Conservation (phyloP, 1,140 invertebrate species). For the Odontomachus brunneus region DNA sequence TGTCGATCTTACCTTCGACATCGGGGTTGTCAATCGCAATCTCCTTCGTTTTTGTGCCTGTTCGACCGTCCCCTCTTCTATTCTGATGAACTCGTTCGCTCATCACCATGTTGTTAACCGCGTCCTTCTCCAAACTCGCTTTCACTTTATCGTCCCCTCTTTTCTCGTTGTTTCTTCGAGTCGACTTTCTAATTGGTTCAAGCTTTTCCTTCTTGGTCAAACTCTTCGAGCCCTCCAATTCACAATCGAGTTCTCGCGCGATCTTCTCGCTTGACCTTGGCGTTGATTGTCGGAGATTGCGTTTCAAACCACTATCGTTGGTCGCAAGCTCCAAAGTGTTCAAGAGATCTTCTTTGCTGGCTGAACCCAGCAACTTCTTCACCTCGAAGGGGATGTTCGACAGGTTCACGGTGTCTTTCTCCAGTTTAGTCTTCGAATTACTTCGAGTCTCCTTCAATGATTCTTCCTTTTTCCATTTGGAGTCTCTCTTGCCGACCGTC, state of each 20-base stretch:
- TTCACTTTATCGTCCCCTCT: constrained; percentile 63
- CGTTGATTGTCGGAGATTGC: constrained; percentile 50
- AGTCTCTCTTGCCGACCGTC: constrained; percentile 11
- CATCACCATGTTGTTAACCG: neutral
- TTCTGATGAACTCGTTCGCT: constrained; percentile 22
- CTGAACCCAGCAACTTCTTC: constrained; percentile 68
- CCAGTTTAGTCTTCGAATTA: constrained; percentile 28
- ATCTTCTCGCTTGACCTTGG: constrained; percentile 67
- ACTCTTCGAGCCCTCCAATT: constrained; percentile 2
- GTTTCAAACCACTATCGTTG: constrained; percentile 40
- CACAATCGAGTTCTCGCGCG: constrained; percentile 8
- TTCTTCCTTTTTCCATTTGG: constrained; percentile 47
- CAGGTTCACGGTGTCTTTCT: constrained; percentile 28
- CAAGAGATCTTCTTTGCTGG: constrained; percentile 64
- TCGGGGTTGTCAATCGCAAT: neutral
- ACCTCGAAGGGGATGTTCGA: constrained; percentile 70
- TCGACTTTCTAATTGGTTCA: constrained; percentile 71
- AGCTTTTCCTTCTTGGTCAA: constrained; percentile 55
- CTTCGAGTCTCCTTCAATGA: constrained; percentile 59
- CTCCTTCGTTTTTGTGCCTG: neutral
- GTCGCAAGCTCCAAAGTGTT: constrained; percentile 62
- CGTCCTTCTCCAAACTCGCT: constrained; percentile 21
- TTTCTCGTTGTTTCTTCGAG: constrained; percentile 73
- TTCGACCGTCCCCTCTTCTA: constrained; percentile 8
- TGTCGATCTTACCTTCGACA: constrained; percentile 14